Evolutionary conservation across 1,140 invertebrate genomes (phyloP).

Genomic region (Orius insidiosus): DNA sequence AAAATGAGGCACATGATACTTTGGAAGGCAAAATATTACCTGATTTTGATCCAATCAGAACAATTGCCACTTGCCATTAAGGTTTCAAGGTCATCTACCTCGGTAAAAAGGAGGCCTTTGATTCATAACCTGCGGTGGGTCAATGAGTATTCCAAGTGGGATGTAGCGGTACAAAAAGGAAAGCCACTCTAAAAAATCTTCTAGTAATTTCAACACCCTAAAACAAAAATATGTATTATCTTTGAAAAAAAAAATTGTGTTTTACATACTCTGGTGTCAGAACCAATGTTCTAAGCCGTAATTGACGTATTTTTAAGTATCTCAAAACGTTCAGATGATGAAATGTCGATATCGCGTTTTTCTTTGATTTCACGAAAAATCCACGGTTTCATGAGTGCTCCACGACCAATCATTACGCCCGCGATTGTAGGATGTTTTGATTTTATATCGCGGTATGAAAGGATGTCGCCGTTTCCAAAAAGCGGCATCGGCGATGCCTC

Average conservation of each 20-base stretch:
- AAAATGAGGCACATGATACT: no score
- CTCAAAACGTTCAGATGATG: slow-evolving; percentile 77
- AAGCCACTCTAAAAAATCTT: slow-evolving; percentile 91
- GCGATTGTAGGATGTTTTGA: slow-evolving; percentile 33
- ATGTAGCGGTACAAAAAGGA: slow-evolving; percentile 89
- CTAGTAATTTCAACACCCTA: slow-evolving; percentile 84
- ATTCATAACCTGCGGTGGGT: slow-evolving; percentile 90
- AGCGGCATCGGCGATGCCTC: slow-evolving; percentile 60
- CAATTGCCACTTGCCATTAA: slow-evolving; percentile 80
- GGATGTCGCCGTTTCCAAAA: slow-evolving; percentile 90
- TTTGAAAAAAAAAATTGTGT: no score
- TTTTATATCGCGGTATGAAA: slow-evolving; percentile 65
- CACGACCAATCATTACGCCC: slow-evolving; percentile 78
- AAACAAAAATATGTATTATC: background rate
- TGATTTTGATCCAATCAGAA: slow-evolving; percentile 91
- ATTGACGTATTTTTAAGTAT: slow-evolving; percentile 77
- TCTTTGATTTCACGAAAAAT: slow-evolving; percentile 98
- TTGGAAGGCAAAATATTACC: slow-evolving; percentile 28
- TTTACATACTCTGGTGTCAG: slow-evolving; percentile 49
- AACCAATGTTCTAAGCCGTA: slow-evolving; percentile 97
- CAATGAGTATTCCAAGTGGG: slow-evolving; percentile 80
- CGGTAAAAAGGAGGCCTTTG: slow-evolving; percentile 75
- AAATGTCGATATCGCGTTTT: slow-evolving; percentile 77
- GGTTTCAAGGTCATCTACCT: slow-evolving; percentile 92
- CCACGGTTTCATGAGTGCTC: slow-evolving; percentile 97